Evolutionary conservation across 2,888 invertebrate species (phyloP).

Genomic region (Sylvicola cinctus): DNA sequence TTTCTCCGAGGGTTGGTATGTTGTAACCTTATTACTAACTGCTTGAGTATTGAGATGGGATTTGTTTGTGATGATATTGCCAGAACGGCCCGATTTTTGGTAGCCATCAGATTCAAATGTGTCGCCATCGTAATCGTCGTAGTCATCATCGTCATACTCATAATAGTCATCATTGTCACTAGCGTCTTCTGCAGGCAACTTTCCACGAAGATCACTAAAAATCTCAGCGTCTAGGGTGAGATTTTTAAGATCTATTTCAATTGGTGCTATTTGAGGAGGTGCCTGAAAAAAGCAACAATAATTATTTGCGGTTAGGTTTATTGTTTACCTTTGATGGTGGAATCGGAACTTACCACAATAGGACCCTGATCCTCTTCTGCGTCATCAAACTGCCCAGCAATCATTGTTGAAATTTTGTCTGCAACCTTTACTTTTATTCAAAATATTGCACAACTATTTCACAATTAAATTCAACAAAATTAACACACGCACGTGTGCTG

Average conservation of each 20-base stretch:
- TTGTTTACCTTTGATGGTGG: background rate
- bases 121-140: conserved; percentile 15
- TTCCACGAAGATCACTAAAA: conserved; percentile 13
- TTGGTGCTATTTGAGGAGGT: too few species aligned
- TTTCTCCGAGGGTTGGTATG: conserved; percentile 64
- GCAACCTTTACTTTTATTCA: background rate
- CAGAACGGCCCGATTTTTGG: conserved; percentile 18
- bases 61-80: background rate
- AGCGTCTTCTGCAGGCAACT: conserved; percentile 9
- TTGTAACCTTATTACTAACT: conserved; percentile 35
- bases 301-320: background rate
- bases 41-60: conserved; percentile 29
- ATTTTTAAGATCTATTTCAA: conserved; percentile 8
- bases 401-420: conserved; percentile 7
- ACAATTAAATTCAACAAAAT: too few species aligned
- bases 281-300: background rate
- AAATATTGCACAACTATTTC: too few species aligned
- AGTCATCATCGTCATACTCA: conserved; percentile 9
- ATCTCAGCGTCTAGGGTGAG: conserved; percentile 16
- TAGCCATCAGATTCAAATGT: conserved; percentile 14
- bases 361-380: conserved; percentile 15
- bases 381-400: conserved; percentile 21
- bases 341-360: background rate
- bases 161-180: conserved; percentile 14
- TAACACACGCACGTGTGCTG: too few species aligned